These are phyloP conservation scores for Austrolebias charrua DNA, from an alignment of 2,797 vertebrate genomes.

Conservation along the genomic window DNA sequence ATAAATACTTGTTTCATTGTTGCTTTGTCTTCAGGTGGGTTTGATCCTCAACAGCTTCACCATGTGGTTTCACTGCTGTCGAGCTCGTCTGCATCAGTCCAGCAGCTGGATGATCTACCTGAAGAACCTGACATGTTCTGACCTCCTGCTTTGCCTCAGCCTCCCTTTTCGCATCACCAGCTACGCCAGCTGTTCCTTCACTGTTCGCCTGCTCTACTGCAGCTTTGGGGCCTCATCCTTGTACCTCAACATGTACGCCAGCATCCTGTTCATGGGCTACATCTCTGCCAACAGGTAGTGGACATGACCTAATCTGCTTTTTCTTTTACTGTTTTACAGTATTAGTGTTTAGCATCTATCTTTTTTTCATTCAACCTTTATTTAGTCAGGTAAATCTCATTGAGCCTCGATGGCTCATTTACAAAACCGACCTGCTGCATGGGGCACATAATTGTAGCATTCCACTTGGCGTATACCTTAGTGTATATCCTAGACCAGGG, in stretches of 20 bases:
- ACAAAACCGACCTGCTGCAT: too few relatives aligned
- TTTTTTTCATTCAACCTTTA: too few relatives aligned
- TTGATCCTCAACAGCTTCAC: slow-evolving; percentile 65
- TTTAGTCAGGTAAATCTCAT: too few relatives aligned
- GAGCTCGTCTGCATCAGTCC: slow-evolving; percentile 2
- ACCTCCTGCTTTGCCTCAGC: slow-evolving; percentile 47
- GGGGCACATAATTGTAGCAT: too few relatives aligned
- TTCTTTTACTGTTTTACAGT: too few relatives aligned
- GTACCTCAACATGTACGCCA: slow-evolving; percentile 81
- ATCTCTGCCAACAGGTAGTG: slow-evolving; percentile 78
- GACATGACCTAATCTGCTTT: too few relatives aligned
- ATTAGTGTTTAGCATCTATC: too few relatives aligned
- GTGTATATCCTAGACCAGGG: too few relatives aligned
- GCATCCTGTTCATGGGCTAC: slow-evolving; percentile 80
- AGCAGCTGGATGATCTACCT: slow-evolving; percentile 71
- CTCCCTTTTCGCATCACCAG: slow-evolving; percentile 69
- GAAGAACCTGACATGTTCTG: slow-evolving; percentile 65
- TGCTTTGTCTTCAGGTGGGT: slow-evolving; percentile 20
- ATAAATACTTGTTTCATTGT: background rate
- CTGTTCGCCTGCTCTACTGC: slow-evolving; percentile 62
- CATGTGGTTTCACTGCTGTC: slow-evolving; percentile 67
- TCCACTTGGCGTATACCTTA: too few relatives aligned
- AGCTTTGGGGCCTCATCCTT: slow-evolving; percentile 62
- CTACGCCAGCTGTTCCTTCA: slow-evolving; percentile 31
- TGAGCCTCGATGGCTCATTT: too few relatives aligned